Conservation (phyloP, 2,797 vertebrate genomes). For the Manis crassicaudata region DNA sequence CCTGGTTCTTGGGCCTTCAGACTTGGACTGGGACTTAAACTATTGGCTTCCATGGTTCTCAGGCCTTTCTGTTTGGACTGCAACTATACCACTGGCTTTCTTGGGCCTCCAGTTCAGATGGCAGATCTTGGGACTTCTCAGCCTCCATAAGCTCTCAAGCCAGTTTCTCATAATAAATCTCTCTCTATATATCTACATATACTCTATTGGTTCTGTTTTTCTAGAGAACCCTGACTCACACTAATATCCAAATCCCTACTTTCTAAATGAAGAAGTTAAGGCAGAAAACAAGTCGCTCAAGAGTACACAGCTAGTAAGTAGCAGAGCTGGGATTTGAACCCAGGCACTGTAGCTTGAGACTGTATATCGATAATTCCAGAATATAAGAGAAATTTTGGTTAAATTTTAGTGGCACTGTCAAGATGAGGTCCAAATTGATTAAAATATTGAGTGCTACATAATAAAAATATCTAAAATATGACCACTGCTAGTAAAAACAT, state of each 20-base stretch:
- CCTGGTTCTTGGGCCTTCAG: neutral
- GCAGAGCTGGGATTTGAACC: neutral
- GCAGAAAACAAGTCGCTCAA: neutral
- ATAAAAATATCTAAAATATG: slow-evolving; percentile 26
- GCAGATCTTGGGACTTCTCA: neutral
- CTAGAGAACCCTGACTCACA: neutral
- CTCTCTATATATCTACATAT: neutral
- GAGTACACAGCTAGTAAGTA: neutral
- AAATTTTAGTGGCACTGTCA: neutral
- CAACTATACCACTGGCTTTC: neutral
- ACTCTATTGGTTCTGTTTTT: neutral
- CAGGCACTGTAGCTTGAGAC: neutral
- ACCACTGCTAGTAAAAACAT: slow-evolving; percentile 17
- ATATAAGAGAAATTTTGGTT: neutral
- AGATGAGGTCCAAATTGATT: slow-evolving; percentile 5
- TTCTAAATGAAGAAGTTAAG: slow-evolving; percentile 37
- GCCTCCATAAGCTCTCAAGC: neutral
- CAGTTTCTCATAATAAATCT: neutral
- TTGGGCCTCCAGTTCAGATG: neutral
- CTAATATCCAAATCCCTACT: neutral
- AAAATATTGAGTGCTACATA: neutral
- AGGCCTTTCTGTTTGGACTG: neutral
- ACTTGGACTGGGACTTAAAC: neutral
- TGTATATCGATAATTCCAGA: neutral
- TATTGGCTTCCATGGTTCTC: neutral